Conservation (phyloP, 2,888 invertebrate genomes). For the Pogonocherus hispidulus region DNA sequence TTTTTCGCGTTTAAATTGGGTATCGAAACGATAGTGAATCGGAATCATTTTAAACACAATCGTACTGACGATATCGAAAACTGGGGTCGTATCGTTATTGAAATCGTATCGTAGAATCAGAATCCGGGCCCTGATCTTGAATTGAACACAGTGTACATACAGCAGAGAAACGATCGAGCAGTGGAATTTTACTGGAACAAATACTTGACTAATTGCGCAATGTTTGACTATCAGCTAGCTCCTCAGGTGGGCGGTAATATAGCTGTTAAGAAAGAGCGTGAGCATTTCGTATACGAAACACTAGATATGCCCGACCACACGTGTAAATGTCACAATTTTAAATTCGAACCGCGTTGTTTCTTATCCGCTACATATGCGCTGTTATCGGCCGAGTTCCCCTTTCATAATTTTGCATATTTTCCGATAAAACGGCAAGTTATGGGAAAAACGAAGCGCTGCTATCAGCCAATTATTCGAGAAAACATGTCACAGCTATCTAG, state of each 20-base stretch:
- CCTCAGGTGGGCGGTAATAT: not conserved
- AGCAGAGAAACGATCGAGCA: not conserved
- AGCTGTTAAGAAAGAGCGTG: not conserved
- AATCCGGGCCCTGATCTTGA: too few species aligned
- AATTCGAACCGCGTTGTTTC: slow-evolving; percentile 51
- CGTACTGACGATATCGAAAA: too few species aligned
- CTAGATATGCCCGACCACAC: slow-evolving; percentile 23
- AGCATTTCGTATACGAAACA: not conserved
- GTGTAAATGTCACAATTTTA: slow-evolving; percentile 46
- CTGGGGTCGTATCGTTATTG: too few species aligned
- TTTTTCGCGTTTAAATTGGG: too few species aligned
- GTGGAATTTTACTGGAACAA: not conserved
- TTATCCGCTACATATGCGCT: slow-evolving; percentile 49
- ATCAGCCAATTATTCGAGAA: slow-evolving; percentile 60
- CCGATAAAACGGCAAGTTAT: slow-evolving; percentile 58
- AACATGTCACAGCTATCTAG: slow-evolving; percentile 57
- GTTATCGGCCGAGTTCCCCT: slow-evolving; percentile 51
- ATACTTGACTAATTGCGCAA: not conserved
- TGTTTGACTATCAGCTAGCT: not conserved
- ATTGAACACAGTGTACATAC: too few species aligned
- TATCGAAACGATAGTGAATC: too few species aligned
- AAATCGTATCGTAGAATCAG: too few species aligned
- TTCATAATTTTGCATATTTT: slow-evolving; percentile 61
- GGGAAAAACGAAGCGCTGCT: slow-evolving; percentile 57
- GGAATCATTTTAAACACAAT: too few species aligned